Evolutionary conservation across 2,888 invertebrate species (phyloP), one percentile per base, ranked within the genome.

Genomic region (Elegia similella): DNA sequence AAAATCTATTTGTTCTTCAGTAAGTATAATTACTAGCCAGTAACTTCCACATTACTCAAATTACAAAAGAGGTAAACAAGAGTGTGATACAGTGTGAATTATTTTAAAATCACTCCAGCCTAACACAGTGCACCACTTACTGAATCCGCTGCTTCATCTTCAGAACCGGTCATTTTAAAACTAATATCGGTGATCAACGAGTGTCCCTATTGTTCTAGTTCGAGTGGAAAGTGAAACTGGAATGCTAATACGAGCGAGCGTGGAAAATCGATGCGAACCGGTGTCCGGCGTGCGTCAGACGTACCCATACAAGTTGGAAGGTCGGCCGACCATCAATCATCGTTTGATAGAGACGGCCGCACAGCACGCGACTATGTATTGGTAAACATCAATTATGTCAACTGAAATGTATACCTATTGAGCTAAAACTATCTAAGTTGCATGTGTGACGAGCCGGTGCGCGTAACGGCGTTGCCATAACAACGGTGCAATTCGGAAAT

Each of bases 231-330:
- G 85, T 85, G 84, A 86, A 83, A 84, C 80, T 82, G 75, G 68
- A 75, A 74, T 75, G 75, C 69, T 75, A 71, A 75, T 73, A 68
- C 73, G 71, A 73, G 65, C 69, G 69, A 66, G 68, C 74, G 80
- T 81, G 76, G 75, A 82, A 84, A 88, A 88, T 88, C 89, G 84
- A 88, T 88, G 82, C 73, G 76, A 67, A 71, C 64, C 76, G 71
- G 69, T 76, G 79, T 80, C 78, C 78, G 79, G 72, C 78, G 69
- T 75, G 74, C 79, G 80, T 78, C 80, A 70, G 71, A 70, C 68
- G 72, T 73, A 75, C 68, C 76, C 72, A 67, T 74, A 73, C 69
- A 72, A 73, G 76, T 77, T 65, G 70, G 78, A 85, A 86, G 86
- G 84, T 84, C 85, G 70, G 62, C 66, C 70, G 76, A 68, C 69